Evolutionary conservation across 2,797 vertebrate species (phyloP), one percentile per base, ranked within the genome.

Genomic region (Bryconaethiops microstoma): DNA sequence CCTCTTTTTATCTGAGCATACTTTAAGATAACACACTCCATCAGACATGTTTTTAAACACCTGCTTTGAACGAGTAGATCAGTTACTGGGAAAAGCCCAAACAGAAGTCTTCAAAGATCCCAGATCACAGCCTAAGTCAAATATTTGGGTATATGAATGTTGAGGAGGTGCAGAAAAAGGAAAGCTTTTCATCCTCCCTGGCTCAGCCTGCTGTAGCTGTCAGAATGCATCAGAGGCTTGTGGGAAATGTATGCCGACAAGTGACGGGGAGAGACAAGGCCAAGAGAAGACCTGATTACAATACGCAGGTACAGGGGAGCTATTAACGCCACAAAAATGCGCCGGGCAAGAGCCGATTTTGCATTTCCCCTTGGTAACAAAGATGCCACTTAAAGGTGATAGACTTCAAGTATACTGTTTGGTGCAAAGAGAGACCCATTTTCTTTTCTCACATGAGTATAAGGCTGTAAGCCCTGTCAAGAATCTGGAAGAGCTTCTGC

Each of bases 61-160:
- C 89, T 89, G 88, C 91, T 92, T 91, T 93, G 91, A 92, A 91
- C 91, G 86, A 84, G 87, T 83, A 92, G 89, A 91, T 92, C 90
- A 91, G 88, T 89, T 81, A 63, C 4, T 82, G 86, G 88, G 89
- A 92, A 93, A 90, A 88, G 39, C 40, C 90, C 90, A 86, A 83
- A 86, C 90, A 91, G 91, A 91, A 91, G 84, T 89, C 89, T 92
- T 91, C 83, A 89, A 92, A 89, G 89, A 86, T 86, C 85, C 79
- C 29, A 69, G 90, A 92, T 93, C 92, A 92, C 89, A 92, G 82
- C 85, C 85, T 63, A 86, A 93, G 88, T 92, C 92, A 93, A 92
- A 93, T 93, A 91, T 94, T 93, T 92, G 89, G 89, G 84, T 87
- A 77, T 85, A 45, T 83, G 87, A 89, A 84, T 79, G 70, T 69